Evolutionary conservation across 2,888 invertebrate genomes (phyloP), one percentile per base, ranked within the genome.

Genomic region (Therioaphis trifolii): DNA sequence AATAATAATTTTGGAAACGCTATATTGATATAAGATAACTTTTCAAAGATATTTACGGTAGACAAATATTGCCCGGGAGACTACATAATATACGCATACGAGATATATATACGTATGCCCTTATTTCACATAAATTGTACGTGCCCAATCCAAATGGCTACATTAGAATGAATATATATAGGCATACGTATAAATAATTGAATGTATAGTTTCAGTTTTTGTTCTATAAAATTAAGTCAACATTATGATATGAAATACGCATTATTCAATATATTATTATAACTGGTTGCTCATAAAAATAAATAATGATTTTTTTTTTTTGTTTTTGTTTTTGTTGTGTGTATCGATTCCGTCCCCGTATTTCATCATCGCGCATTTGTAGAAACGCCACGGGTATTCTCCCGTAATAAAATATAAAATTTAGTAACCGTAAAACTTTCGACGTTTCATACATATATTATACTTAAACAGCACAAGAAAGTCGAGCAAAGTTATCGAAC

Each of bases 81-180:
- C 74, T 55, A 21, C 14, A 35, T 15, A 15, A n/a, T 35, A 35
- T 7, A 5, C 35, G 35, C 35, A 35, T 35, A 35, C 3, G 21
- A 58, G n/a, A 24, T n/a, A n/a, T 52, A 7, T 21, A 52, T 21
- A 21, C 58, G 24, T 49, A 14, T 49, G 7, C 55, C 35, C 52
- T 74, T 74, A 74, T 74, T 58, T 40, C 40, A 40, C 55, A 74
- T 74, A 74, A 74, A 74, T 74, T 55, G 35, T 66, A 66, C 40
- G 55, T 1, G 12, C 1, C 74, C 74, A 55, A 55, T 74, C 35
- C 52, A n/a, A 72, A 72, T 29, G 21, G 29, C 11, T 46, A 9
- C 12, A 49, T 46, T 55, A 55, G 21, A n/a, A 55, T n/a, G n/a
- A n/a, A 55, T 55, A 55, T 21, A n/a, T 21, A 55, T 55, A 55